phyloP scores from a whole-genome alignment of 2,113 vertebrate species.

The Andinoacara biseriatus region DNA sequence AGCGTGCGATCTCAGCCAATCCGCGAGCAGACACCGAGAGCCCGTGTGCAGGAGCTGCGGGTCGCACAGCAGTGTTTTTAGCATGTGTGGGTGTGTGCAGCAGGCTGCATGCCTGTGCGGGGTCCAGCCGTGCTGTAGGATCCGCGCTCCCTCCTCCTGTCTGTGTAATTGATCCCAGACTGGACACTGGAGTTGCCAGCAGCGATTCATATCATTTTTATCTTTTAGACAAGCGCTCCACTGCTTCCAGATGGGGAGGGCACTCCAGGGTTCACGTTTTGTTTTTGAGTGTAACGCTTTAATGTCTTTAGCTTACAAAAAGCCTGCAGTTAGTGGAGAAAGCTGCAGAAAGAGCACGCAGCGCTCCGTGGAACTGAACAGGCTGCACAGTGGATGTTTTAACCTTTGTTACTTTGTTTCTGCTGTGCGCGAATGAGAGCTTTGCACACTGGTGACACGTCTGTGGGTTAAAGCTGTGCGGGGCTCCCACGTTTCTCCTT shows the following conservation, averaged over 20 bases:
- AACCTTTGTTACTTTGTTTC: constrained; percentile 36
- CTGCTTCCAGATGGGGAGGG: constrained; percentile 81
- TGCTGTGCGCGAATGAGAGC: constrained; percentile 28
- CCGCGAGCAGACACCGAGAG: constrained; percentile 54
- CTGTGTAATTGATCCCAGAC: constrained; percentile 84
- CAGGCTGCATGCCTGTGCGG: constrained; percentile 36
- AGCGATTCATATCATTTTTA: constrained; percentile 83
- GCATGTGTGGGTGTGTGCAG: constrained; percentile 36
- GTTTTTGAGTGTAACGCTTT: constrained; percentile 74
- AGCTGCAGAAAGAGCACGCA: not conserved
- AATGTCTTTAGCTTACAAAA: constrained; percentile 75
- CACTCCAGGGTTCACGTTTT: constrained; percentile 76
- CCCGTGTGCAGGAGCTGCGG: constrained; percentile 40
- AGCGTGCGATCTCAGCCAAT: constrained; percentile 56
- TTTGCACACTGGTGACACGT: constrained; percentile 29
- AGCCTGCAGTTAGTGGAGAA: constrained; percentile 25
- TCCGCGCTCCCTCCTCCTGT: constrained; percentile 58
- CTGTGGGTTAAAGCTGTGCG: not conserved
- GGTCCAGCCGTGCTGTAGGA: constrained; percentile 48
- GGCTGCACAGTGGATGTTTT: constrained; percentile 8
- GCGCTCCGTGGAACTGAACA: not conserved
- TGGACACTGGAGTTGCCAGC: constrained; percentile 80
- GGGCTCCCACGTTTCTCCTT: not conserved
- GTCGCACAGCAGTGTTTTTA: constrained; percentile 55
- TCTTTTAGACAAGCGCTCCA: constrained; percentile 80